Base-by-base conservation (phyloP, 2,113 vertebrate species). In the Morone saxatilis region DNA sequence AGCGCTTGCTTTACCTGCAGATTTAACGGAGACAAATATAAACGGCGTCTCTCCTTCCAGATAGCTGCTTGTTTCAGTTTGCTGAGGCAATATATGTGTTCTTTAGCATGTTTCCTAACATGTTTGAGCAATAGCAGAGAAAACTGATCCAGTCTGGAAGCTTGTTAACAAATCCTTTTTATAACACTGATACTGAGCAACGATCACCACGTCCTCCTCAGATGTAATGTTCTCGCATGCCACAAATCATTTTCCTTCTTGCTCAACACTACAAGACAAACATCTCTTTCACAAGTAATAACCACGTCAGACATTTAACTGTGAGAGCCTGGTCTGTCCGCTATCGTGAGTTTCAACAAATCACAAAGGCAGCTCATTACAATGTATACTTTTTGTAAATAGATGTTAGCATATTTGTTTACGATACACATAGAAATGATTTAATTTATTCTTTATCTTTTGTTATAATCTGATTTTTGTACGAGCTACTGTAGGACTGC, bases 351-450 rank as follows among this genome's bases (percentile, higher is more conserved):
- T 90, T 87, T 90, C 67, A 85, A 88, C 83, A 88, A 88, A 85
- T 90, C 88, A 88, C 78, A 81, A 91, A 90, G 95, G 95, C 95
- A 95, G 94, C 95, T 96, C 94, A 91, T 93, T 90, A 88, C 86
- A 63, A 78, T 91, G 88, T 95, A 93, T 73, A 86, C 76, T 86
- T 86, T 92, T 91, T 96, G 94, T 95, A 95, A 92, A 95, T 95
- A 95, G 81, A 83, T 83, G 87, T 92, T 94, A 88, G 91, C 90
- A 84, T 88, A 88, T 95, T 94, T 93, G 89, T 93, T 95, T 93
- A 92, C 72, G 51, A 83, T 67, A 78, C 76, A 83, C 85, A 91
- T 92, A 91, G 90, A 94, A 89, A 89, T 72, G 14, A 92, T 94
- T 94, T 95, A 94, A 93, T 94, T 95, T 95, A 95, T 96, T 92